These are phyloP conservation scores for Homalodisca vitripennis DNA, from an alignment of 1,140 invertebrate genomes.

Conservation along the genomic window DNA sequence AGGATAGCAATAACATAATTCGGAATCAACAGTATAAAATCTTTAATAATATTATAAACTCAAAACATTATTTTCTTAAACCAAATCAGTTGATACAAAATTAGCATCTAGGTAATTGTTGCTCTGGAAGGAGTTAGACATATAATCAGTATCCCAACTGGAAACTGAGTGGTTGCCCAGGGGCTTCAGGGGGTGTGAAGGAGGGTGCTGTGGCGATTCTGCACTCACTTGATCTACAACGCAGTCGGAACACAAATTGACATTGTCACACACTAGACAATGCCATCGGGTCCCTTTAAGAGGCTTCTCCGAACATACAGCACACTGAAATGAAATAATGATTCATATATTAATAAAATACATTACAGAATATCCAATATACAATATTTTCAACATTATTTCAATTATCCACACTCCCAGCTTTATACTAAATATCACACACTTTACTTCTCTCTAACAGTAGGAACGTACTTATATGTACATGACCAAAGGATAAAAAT, in stretches of 20 bases:
- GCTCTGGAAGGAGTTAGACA: conserved; percentile 46
- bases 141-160: conserved; percentile 51
- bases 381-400: neutral
- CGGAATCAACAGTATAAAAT: too few relatives aligned
- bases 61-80: too few relatives aligned
- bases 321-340: conserved; percentile 58
- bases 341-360: neutral
- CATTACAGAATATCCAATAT: neutral
- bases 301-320: conserved; percentile 63
- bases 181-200: conserved; percentile 45
- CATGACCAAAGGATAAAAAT: neutral
- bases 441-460: neutral
- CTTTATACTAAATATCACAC: neutral
- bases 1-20: too few relatives aligned
- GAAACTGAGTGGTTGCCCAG: conserved; percentile 38
- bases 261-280: conserved; percentile 57
- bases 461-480: neutral
- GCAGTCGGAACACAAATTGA: conserved; percentile 57
- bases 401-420: neutral
- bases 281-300: conserved; percentile 69
- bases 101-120: conserved; percentile 57
- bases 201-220: conserved; percentile 48
- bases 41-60: too few relatives aligned
- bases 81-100: too few relatives aligned
- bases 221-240: conserved; percentile 48